Base-by-base conservation (phyloP, 2,888 invertebrate species). In the Pasiphila rectangulata region DNA sequence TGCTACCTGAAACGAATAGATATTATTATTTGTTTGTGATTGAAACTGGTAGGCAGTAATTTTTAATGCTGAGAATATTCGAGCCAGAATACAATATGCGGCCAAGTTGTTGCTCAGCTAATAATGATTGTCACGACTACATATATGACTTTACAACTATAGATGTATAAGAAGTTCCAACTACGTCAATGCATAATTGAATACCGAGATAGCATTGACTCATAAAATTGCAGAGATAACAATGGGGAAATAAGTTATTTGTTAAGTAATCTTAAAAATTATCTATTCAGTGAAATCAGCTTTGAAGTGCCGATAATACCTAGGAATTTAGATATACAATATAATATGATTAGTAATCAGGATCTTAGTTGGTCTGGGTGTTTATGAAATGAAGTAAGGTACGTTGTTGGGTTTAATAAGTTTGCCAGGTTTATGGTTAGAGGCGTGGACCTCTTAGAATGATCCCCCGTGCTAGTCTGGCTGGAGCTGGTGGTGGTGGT, bases 401-500 rank as follows among this genome's bases (percentile, higher is more conserved):
- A 10, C 5, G 30, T 39, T 15, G 38, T 38, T 27, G 2, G 13
- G n/a, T 24, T 9, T 24, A 7, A 21, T 7, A 29, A 15, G 15
- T 15, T 12, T 23, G 1, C 9, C 10, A 13, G 7, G 6, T 3
- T 21, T 23, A 17, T 12, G 27, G 24, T 30, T 36, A 3, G 59
- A 54, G 49, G 57, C 45, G 48, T 65, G 51, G 83, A 88, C 88
- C 88, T 88, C 80, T 84, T 89, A 54, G 83, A 67, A 60, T 85
- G 67, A 64, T 84, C 79, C 66, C 85, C 71, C 61, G 72, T 76
- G 73, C 81, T 83, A 71, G 86, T 81, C 68, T 83, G 84, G 75
- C 86, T 85, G 72, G 86, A 77, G 75, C 83, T 84, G 67, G 86
- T 78, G 71, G 87, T 85, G 72, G 84, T 83, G 59, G 86, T 73